A percentile compares a stretch with the other conserved stretches of the same genome.
Conservation (phyloP, 2,888 invertebrate genomes). For the Germaria angustata region DNA sequence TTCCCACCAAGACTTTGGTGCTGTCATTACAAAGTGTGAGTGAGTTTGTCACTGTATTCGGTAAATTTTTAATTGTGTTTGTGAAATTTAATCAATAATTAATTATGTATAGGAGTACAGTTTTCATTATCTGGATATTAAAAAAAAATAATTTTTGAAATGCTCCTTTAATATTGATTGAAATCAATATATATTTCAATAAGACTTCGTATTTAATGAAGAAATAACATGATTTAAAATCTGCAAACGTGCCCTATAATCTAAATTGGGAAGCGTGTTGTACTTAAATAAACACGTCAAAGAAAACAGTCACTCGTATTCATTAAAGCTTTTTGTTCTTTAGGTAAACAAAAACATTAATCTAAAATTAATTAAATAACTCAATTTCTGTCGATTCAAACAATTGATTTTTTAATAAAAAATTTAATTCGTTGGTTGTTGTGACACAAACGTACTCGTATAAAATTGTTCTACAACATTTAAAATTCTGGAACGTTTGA, state of each 20-base stretch:
- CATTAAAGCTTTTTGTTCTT: neutral
- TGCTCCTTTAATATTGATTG: neutral
- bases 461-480: neutral
- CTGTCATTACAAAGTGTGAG: too few species aligned
- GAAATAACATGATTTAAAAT: neutral
- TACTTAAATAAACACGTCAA: neutral
- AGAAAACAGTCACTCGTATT: neutral
- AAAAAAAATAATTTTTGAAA: too few species aligned
- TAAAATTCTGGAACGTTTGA: slow-evolving; percentile 39
- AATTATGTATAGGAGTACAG: too few species aligned
- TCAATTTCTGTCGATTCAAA: neutral
- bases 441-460: neutral
- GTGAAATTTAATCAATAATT: too few species aligned
- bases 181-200: neutral
- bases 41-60: too few species aligned
- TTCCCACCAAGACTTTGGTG: too few species aligned
- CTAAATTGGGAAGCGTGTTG: neutral
- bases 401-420: neutral
- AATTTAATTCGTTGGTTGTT: neutral
- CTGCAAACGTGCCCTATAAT: neutral
- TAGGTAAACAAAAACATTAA: neutral
- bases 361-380: slow-evolving; percentile 12
- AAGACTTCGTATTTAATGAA: neutral
- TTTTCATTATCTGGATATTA: too few species aligned
- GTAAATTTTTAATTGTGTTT: too few species aligned